Percentiles rank a stretch among this genome's conserved stretches.
Conservation (phyloP, 35 echinoderm and acorn worm genomes). For the Lytechinus pictus region DNA sequence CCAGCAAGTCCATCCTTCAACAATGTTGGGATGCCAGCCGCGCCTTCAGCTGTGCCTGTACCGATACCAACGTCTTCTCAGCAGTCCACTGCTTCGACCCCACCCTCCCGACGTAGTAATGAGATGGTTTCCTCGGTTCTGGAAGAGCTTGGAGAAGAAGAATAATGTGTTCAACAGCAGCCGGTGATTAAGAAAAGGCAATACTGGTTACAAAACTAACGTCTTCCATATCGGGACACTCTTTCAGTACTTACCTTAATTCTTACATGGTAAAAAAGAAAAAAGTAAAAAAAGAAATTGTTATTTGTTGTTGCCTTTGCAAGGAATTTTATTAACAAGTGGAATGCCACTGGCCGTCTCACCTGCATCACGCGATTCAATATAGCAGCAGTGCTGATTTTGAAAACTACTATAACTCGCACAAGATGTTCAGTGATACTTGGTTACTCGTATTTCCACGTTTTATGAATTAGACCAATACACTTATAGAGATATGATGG, state of each 20-base stretch:
- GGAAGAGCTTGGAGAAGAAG: background rate
- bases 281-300: background rate
- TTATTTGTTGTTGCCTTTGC: background rate
- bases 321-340: background rate
- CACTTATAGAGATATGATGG: too few relatives aligned
- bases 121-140: background rate
- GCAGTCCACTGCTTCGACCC: background rate
- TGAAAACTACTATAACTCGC: too few relatives aligned
- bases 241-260: background rate
- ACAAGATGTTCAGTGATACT: too few relatives aligned
- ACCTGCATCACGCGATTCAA: too few relatives aligned
- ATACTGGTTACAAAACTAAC: background rate
- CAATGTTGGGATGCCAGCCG: background rate
- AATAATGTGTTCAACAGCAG: background rate
- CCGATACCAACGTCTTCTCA: background rate
- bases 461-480: too few relatives aligned
- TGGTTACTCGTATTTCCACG: too few relatives aligned
- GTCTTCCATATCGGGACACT: background rate
- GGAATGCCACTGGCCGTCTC: too few relatives aligned
- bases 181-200: background rate
- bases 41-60: background rate
- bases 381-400: too few relatives aligned
- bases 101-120: background rate
- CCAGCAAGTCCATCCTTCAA: background rate
- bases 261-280: background rate